Percentiles rank a stretch among this genome's conserved stretches.
Conservation (phyloP, 2,797 vertebrate genomes). For the Lophotriccus pileatus region DNA sequence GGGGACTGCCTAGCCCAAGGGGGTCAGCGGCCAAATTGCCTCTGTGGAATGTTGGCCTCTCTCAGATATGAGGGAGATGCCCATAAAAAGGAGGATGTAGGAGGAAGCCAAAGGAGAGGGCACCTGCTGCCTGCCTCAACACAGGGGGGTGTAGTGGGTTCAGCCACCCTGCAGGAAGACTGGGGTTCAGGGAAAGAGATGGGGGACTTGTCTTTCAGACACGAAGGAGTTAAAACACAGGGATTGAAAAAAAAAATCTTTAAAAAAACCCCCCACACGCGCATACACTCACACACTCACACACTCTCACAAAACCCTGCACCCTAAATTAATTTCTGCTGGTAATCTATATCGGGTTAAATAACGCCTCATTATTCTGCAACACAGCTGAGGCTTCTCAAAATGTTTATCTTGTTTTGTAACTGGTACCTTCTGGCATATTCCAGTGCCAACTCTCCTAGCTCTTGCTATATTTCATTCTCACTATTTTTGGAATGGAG, state of each 20-base stretch:
- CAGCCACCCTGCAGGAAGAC: not conserved
- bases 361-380: constrained; percentile 84
- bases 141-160: not conserved
- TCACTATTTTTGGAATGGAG: constrained; percentile 86
- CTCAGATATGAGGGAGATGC: not conserved
- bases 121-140: not conserved
- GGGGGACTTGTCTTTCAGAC: not conserved
- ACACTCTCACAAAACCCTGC: constrained; percentile 75
- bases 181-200: not conserved
- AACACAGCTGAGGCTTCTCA: constrained; percentile 86
- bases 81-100: not conserved
- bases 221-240: constrained; percentile 37
- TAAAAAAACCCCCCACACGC: constrained; percentile 40
- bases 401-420: constrained; percentile 89
- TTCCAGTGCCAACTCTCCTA: constrained; percentile 81
- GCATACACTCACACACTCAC: constrained; percentile 35
- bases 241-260: constrained; percentile 22
- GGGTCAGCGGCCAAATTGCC: not conserved
- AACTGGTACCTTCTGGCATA: constrained; percentile 85
- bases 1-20: not conserved
- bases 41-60: not conserved
- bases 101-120: not conserved
- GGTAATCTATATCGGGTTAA: constrained; percentile 84
- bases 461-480: constrained; percentile 87
- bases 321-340: constrained; percentile 84